These are phyloP conservation scores for Cossypha niveicapilla DNA, from an alignment of 2,797 vertebrate genomes.

Conservation along the genomic window DNA sequence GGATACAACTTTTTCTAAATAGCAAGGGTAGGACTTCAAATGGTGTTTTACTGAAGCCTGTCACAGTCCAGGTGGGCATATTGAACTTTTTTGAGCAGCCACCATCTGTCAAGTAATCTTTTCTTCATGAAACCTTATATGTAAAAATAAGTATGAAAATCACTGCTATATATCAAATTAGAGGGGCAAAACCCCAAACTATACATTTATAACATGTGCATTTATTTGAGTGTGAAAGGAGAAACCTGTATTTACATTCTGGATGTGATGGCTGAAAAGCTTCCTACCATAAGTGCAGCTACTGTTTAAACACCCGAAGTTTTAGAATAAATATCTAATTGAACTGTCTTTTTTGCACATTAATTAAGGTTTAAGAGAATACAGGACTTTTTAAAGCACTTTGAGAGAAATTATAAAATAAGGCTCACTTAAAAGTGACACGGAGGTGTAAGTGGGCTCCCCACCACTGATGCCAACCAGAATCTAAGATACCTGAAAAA, in stretches of 20 bases:
- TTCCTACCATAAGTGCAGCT: background rate
- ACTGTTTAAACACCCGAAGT: background rate
- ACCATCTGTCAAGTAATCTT: background rate
- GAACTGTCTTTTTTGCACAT: background rate
- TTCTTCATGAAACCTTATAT: background rate
- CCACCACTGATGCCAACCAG: background rate
- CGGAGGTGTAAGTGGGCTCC: background rate
- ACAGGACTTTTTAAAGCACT: background rate
- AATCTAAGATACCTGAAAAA: background rate
- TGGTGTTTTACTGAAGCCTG: background rate
- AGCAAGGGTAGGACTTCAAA: background rate
- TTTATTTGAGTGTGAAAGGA: background rate
- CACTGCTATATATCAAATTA: background rate
- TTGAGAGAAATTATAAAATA: background rate
- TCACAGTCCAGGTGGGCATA: background rate
- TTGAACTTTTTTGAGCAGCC: background rate
- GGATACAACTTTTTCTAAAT: background rate
- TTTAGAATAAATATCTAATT: background rate
- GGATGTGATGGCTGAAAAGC: background rate
- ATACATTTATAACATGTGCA: background rate
- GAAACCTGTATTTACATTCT: background rate
- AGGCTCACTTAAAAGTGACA: background rate
- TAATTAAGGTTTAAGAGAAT: background rate
- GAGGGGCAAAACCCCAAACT: fast-evolving
- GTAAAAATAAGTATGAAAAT: background rate